Conservation (phyloP, 2,113 vertebrate genomes). For the Vombatus ursinus region DNA sequence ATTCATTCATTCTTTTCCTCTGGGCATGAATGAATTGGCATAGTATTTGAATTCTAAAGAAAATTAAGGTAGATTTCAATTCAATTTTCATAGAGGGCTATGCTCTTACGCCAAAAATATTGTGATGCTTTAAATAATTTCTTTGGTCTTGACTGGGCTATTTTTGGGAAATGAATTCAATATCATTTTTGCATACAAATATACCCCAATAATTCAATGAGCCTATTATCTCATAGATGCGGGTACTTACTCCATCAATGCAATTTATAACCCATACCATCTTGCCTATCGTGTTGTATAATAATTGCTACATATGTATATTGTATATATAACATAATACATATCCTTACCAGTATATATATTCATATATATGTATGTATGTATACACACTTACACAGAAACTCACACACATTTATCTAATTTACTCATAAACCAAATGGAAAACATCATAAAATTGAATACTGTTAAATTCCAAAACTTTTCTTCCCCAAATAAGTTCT, state of each 20-base stretch:
- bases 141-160: background rate
- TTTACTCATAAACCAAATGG: background rate
- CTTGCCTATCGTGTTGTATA: background rate
- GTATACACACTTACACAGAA: background rate
- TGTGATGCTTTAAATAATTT: background rate
- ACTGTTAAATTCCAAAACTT: background rate
- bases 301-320: background rate
- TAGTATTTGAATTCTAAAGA: background rate
- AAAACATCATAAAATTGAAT: slow-evolving; percentile 30
- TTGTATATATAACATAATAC: background rate
- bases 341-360: background rate
- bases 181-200: background rate
- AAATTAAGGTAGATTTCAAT: background rate
- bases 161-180: background rate
- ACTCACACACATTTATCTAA: background rate
- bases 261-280: background rate
- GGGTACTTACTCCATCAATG: background rate
- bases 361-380: background rate
- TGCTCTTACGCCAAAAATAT: background rate
- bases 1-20: background rate
- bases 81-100: background rate
- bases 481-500: slow-evolving; percentile 36
- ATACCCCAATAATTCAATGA: background rate
- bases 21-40: background rate
- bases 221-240: background rate